These are phyloP conservation scores for Hydropotes inermis DNA, from an alignment of 2,113 vertebrate species.

Conservation along the genomic window DNA sequence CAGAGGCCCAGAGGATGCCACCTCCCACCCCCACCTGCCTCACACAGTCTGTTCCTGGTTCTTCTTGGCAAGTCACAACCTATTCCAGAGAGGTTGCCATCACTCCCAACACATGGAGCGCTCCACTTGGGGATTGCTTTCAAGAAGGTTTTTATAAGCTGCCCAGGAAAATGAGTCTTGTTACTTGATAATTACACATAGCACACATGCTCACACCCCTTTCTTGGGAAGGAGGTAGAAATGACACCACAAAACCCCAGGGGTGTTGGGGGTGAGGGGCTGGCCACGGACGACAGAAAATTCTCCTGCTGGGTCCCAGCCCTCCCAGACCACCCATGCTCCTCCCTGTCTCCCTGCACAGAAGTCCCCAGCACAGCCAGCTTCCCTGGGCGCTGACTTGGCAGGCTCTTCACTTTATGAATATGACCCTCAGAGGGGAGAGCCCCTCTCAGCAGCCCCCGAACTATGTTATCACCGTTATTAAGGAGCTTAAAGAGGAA, in stretches of 20 bases:
- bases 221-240: constrained; percentile 8
- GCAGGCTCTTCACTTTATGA: constrained; percentile 83
- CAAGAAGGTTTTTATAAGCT: constrained; percentile 6
- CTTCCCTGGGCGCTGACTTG: constrained; percentile 85
- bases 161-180: constrained; percentile 25
- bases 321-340: neutral
- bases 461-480: constrained; percentile 93
- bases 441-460: constrained; percentile 82
- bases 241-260: neutral
- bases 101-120: neutral
- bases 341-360: constrained; percentile 34
- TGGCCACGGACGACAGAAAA: neutral
- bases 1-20: neutral
- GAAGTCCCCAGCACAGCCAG: constrained; percentile 21
- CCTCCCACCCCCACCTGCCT: accelerated
- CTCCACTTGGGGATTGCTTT: neutral
- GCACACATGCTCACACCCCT: neutral
- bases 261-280: neutral
- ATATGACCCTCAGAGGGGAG: constrained; percentile 86
- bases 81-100: neutral
- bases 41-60: neutral
- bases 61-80: neutral
- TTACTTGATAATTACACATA: constrained; percentile 1
- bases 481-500: constrained; percentile 90
- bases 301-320: neutral